Evolutionary conservation across 2,888 invertebrate genomes (phyloP), one percentile per base, ranked within the genome.

Genomic region (Andrena dorsata): DNA sequence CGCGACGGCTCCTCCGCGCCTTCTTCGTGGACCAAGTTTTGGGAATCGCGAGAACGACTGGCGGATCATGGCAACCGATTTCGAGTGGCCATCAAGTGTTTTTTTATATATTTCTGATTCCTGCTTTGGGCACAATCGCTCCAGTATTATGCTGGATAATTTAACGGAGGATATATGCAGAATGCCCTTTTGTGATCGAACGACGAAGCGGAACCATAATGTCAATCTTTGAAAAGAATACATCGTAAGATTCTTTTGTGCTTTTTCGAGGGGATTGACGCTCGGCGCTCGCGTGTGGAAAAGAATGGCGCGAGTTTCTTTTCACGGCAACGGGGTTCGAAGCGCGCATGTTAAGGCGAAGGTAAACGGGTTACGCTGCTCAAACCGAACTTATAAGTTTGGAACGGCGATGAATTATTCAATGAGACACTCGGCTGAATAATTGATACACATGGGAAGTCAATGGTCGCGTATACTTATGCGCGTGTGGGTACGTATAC

Each of bases 361-460:
- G 84, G 86, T 84, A 80, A 88, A 88, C 85, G 86, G 84, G 81
- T 88, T 84, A 80, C 56, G 79, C 81, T 83, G 85, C 75, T 76
- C 61, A 68, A 74, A 65, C 80, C 77, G 78, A 87, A 86, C 86
- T 90, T 86, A 85, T 90, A 88, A 88, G 81, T 82, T 84, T 72
- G 73, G 86, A 88, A 87, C 79, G 82, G 68, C 84, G 78, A 90
- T 90, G 90, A 91, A 91, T 90, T 89, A 91, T 91, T 90, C 91
- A 91, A 85, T 77, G 84, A 80, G 85, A 89, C 84, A 83, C 85
- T 89, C 87, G 80, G 80, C 83, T 88, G 91, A 91, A 91, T 91
- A 91, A 91, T 91, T 90, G 91, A 91, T 91, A 91, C 89, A 89
- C 90, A 88, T 85, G 88, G 81, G 65, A 86, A 83, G 81, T 86